Evolutionary conservation across 2,113 vertebrate genomes (phyloP).

Genomic region (Paratilapia polleni): DNA sequence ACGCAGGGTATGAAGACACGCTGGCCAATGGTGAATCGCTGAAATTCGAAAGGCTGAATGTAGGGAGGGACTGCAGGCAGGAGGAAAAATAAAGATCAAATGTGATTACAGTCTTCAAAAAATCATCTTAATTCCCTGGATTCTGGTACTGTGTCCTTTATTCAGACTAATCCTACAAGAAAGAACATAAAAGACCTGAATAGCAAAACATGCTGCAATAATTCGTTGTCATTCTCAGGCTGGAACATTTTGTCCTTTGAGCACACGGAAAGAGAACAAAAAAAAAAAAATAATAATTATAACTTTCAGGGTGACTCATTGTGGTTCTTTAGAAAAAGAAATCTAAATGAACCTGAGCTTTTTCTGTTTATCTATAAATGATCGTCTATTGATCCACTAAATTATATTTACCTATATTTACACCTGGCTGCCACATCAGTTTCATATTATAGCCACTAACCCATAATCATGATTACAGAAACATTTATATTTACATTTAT

Average conservation of each 20-base stretch:
- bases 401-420: neutral
- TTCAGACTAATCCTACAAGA: slow-evolving; percentile 23
- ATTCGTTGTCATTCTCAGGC: slow-evolving; percentile 33
- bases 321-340: neutral
- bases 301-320: slow-evolving; percentile 14
- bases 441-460: neutral
- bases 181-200: slow-evolving; percentile 44
- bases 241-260: slow-evolving; percentile 51
- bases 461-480: neutral
- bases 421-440: neutral
- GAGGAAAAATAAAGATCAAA: slow-evolving; percentile 12
- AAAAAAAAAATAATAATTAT: neutral
- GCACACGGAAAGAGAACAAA: slow-evolving; percentile 5
- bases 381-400: neutral
- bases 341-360: neutral
- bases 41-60: slow-evolving; percentile 98
- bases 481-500: neutral
- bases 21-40: slow-evolving; percentile 96
- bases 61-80: slow-evolving; percentile 89
- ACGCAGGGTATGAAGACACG: slow-evolving; percentile 98
- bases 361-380: neutral
- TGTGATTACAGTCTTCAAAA: slow-evolving; percentile 39
- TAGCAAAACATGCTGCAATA: slow-evolving; percentile 28
- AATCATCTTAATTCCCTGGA: slow-evolving; percentile 13
- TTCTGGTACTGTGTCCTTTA: slow-evolving; percentile 13